Evolutionary conservation across 2,113 vertebrate species (phyloP).

Genomic region (Leucoraja erinaceus): DNA sequence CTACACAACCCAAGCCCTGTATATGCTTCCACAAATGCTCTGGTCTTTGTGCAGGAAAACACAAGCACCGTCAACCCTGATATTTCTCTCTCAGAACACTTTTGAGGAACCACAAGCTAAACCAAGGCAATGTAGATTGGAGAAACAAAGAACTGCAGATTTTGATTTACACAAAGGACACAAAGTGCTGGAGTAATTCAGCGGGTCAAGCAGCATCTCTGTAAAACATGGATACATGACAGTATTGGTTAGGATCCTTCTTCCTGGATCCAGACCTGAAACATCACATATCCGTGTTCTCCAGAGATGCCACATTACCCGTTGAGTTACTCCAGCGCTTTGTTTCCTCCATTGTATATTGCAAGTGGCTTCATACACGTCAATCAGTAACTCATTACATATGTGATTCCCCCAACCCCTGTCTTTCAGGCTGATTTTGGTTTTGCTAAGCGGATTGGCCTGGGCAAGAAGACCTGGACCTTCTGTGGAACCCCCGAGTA

Average conservation of each 20-base stretch:
- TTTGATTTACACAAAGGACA: too few relatives aligned
- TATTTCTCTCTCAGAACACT: background rate
- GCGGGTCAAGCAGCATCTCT: too few relatives aligned
- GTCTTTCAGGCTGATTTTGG: conserved; percentile 61
- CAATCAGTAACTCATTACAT: background rate
- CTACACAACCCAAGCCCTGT: background rate
- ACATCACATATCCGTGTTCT: too few relatives aligned
- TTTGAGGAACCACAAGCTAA: background rate
- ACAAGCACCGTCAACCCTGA: background rate
- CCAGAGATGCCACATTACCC: too few relatives aligned
- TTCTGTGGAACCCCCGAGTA: conserved; percentile 70
- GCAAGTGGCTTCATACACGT: background rate
- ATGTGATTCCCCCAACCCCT: background rate
- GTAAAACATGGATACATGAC: too few relatives aligned
- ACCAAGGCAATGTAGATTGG: background rate
- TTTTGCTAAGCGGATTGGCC: conserved; percentile 63
- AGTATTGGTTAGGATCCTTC: too few relatives aligned
- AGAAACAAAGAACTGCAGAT: too few relatives aligned
- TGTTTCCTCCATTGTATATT: background rate
- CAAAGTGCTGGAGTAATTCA: too few relatives aligned
- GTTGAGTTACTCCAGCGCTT: too few relatives aligned
- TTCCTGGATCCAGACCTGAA: too few relatives aligned
- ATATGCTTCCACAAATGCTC: background rate
- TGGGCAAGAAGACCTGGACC: conserved; percentile 66
- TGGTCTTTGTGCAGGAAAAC: background rate